A percentile compares a stretch with the other conserved stretches of the same genome.
These are phyloP conservation scores for Acanthurus leucopareius DNA, from an alignment of 2,797 vertebrate genomes.

Conservation along the genomic window DNA sequence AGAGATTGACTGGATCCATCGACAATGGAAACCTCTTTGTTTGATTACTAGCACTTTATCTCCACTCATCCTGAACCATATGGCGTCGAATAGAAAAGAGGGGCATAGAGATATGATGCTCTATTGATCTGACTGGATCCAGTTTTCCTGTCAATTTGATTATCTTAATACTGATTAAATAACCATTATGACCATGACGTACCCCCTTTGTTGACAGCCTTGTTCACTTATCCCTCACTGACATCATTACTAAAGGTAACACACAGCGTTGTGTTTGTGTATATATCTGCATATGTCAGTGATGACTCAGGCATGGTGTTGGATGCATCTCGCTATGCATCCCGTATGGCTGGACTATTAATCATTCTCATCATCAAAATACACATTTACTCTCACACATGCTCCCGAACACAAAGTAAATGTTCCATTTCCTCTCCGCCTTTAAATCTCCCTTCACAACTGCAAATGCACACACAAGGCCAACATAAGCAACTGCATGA, in stretches of 20 bases:
- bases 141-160: constrained; percentile 16
- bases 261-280: constrained; percentile 22
- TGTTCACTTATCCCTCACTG: not conserved
- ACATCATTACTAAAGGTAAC: constrained; percentile 3
- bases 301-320: constrained; percentile 27
- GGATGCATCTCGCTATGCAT: not conserved
- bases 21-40: constrained; percentile 59
- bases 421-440: not conserved
- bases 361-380: not conserved
- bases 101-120: not conserved
- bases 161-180: constrained; percentile 19
- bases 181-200: not conserved
- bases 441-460: not conserved
- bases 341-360: not conserved
- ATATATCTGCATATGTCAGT: constrained; percentile 16
- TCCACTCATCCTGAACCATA: constrained; percentile 26
- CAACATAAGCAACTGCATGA: not conserved
- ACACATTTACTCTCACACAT: not conserved
- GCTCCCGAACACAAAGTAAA: constrained; percentile 1
- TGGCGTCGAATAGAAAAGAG: not conserved
- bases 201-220: not conserved
- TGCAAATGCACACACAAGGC: not conserved
- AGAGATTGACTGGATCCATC: constrained; percentile 61
- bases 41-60: constrained; percentile 59
- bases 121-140: constrained; percentile 18